These are phyloP conservation scores for Nansenia antarctica DNA, from an alignment of 2,113 vertebrate species.

Conservation along the genomic window DNA sequence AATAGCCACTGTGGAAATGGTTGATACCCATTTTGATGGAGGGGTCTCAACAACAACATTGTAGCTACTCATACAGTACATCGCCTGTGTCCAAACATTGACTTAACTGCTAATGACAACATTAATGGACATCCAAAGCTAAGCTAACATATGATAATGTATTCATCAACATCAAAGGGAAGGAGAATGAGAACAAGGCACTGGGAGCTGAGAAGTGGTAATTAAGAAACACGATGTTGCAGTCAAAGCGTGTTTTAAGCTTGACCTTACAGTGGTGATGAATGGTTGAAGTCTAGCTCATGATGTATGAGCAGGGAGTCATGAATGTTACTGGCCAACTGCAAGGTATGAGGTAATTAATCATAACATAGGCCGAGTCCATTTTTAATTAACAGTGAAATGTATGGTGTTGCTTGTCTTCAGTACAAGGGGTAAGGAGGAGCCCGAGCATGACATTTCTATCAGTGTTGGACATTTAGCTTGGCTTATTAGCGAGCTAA, in stretches of 20 bases:
- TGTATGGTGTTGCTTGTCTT: constrained; percentile 48
- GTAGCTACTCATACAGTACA: not conserved
- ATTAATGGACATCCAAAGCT: not conserved
- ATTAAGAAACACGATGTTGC: not conserved
- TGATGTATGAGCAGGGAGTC: not conserved
- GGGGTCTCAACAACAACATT: not conserved
- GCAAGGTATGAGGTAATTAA: constrained; percentile 67
- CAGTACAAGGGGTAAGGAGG: constrained; percentile 12
- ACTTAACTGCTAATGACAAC: not conserved
- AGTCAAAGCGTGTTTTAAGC: not conserved
- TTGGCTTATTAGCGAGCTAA: not conserved
- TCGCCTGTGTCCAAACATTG: not conserved
- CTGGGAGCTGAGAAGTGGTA: not conserved
- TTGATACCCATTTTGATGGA: no score
- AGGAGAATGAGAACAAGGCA: not conserved
- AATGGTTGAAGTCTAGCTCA: constrained; percentile 3
- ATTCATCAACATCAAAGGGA: constrained; percentile 48
- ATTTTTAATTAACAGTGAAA: constrained; percentile 70
- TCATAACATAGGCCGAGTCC: constrained; percentile 54
- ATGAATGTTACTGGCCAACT: constrained; percentile 57
- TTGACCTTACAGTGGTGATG: constrained; percentile 36
- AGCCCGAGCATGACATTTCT: constrained; percentile 7
- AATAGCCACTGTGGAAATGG: not conserved
- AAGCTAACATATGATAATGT: not conserved
- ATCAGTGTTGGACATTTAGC: not conserved